Percentiles rank a stretch among this genome's conserved stretches.
phyloP scores from a whole-genome alignment of 2,113 vertebrate genomes.

The Passer montanus region DNA sequence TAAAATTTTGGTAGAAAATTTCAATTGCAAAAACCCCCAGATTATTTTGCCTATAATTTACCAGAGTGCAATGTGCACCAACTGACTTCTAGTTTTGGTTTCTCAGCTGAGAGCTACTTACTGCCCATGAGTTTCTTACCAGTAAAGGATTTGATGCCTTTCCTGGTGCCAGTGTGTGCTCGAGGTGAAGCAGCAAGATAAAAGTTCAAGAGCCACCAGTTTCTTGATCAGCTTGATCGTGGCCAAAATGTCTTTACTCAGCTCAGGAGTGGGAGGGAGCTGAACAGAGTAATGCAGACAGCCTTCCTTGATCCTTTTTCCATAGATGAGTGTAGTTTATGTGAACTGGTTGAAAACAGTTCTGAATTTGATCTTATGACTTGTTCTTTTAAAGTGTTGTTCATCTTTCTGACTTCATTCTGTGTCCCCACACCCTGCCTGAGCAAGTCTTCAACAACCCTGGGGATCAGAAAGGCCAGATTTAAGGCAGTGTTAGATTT shows the following conservation, averaged over 20 bases:
- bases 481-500: background rate
- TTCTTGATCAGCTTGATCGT: background rate
- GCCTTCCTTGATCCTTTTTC: background rate
- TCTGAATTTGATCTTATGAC: background rate
- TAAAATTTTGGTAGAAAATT: background rate
- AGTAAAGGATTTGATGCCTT: background rate
- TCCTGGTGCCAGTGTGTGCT: background rate
- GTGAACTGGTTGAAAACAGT: background rate
- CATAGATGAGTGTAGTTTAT: background rate
- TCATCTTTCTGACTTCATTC: background rate
- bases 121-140: background rate
- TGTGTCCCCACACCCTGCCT: background rate
- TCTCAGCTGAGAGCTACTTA: background rate
- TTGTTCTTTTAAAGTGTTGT: background rate
- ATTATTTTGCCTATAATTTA: background rate
- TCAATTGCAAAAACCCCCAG: accelerated
- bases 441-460: background rate
- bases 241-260: background rate
- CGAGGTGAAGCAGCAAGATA: background rate
- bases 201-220: background rate
- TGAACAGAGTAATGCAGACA: background rate
- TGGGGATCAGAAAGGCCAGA: background rate
- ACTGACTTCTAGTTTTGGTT: background rate
- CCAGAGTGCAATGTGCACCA: background rate
- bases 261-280: background rate